phyloP scores from a whole-genome alignment of 2,888 invertebrate genomes.

The Liodrosophila aerea region DNA sequence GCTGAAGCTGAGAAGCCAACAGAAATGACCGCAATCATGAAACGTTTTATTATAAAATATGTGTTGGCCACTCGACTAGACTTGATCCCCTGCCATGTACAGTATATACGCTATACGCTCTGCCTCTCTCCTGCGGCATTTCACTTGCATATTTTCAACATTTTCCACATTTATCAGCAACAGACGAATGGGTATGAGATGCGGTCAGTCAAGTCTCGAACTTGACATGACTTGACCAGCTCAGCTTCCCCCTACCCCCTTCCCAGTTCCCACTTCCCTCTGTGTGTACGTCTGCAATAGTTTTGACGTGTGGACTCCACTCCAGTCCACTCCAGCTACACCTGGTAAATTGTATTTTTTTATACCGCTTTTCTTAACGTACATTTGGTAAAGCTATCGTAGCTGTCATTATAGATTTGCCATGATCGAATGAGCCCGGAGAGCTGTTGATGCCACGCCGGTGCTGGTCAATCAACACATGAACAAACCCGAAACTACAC shows the following conservation, averaged over 20 bases:
- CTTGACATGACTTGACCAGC: constrained; percentile 59
- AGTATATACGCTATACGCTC: neutral
- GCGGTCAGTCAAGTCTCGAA: constrained; percentile 42
- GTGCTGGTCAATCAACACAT: constrained; percentile 23
- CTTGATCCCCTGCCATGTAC: too few species aligned
- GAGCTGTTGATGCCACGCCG: constrained; percentile 54
- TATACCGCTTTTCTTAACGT: constrained; percentile 21
- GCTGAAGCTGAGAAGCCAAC: constrained; percentile 46
- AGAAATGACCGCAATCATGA: constrained; percentile 67
- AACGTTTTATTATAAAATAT: constrained; percentile 68
- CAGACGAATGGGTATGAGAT: constrained; percentile 27
- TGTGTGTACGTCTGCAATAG: constrained; percentile 24
- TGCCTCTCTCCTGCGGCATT: neutral
- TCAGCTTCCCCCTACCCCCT: constrained; percentile 1
- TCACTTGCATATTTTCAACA: constrained; percentile 54
- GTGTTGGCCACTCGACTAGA: constrained; percentile 24
- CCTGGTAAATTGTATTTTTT: constrained; percentile 6
- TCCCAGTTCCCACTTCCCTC: neutral
- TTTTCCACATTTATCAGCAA: constrained; percentile 61
- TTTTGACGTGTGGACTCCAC: constrained; percentile 34
- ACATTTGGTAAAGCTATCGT: constrained; percentile 54
- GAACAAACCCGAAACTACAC: neutral
- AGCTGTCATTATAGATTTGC: constrained; percentile 72
- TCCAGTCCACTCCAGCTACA: neutral
- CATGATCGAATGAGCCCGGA: constrained; percentile 63